These are phyloP conservation scores for Anthopleura xanthogrammica DNA, from an alignment of 92 coral and sea anemone species.

Conservation along the genomic window DNA sequence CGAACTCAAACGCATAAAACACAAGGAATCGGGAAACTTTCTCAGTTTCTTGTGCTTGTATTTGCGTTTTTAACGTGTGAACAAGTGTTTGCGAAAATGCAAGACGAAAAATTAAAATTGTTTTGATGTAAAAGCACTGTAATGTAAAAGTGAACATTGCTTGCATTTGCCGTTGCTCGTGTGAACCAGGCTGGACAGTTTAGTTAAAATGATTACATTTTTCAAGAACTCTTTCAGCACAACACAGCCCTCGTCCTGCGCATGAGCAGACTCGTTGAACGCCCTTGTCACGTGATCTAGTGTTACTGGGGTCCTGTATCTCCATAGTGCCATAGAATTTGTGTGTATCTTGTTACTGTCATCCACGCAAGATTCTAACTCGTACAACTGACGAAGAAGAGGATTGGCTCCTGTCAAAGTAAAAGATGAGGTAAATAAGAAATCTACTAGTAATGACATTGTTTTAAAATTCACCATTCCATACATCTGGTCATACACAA, in stretches of 20 bases:
- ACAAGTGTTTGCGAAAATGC: no score
- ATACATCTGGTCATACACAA: no score
- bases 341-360: constrained; percentile 30
- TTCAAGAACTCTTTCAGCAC: constrained; percentile 57
- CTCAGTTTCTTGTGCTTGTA: no score
- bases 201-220: constrained; percentile 30
- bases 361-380: constrained; percentile 54
- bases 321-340: constrained; percentile 56
- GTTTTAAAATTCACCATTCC: no score
- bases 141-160: not conserved
- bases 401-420: constrained; percentile 56
- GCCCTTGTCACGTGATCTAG: constrained; percentile 57
- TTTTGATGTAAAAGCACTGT: no score
- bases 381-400: constrained; percentile 54
- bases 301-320: constrained; percentile 64
- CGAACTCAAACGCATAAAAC: no score
- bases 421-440: no score
- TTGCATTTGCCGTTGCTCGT: not conserved
- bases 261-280: constrained; percentile 47
- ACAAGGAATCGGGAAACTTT: no score
- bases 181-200: not conserved
- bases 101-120: no score
- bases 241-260: constrained; percentile 31
- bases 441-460: no score
- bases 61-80: no score